Evolutionary conservation across 1,140 invertebrate genomes (phyloP), one percentile per base, ranked within the genome.

Genomic region (Macrobrachium nipponense): DNA sequence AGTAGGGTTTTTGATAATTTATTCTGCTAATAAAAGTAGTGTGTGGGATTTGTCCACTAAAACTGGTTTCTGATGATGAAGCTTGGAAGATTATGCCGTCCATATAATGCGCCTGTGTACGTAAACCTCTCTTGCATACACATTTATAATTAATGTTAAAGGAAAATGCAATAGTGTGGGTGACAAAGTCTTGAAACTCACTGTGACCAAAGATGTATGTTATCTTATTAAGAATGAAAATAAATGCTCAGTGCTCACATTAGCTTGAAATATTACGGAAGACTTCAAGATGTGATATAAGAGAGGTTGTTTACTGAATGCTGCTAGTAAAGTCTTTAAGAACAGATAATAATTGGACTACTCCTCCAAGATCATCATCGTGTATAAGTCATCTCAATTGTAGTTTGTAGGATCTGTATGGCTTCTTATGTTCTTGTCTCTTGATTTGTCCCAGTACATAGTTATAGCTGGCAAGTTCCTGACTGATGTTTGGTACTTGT

Each of bases 361-460:
- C 60, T 80, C 78, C 78, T 44, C 82, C 81, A 82, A 75, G 81
- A 60, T 76, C 82, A 83, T 73, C 82, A 83, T 83, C 73, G 61
- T 75, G 72, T 64, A 76, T 58, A 51, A 66, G 44, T 70, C 64
- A n/a, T 23, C 78, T 62, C 51, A 61, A 36, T n/a, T 58, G 51
- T 80, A 80, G 78, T 78, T n/a, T 43, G 20, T 77, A 77, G 68
- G 73, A 64, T 76, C n/a, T 77, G 82, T 76, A 44, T 77, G 60
- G 73, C 73, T 72, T 72, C 72, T 82, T 82, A n/a, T 83, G 82
- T 83, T 77, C 82, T 62, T 77, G 82, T 77, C 59, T 76, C 72
- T 66, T 62, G 18, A 80, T 80, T 80, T 62, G 23, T 44, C 62
- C 43, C 62, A 64, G 36, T 44, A 20, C 43, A n/a, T 80, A 80